These are phyloP conservation scores for Halocaridina rubra DNA, from an alignment of 2,888 invertebrate species.

Conservation along the genomic window DNA sequence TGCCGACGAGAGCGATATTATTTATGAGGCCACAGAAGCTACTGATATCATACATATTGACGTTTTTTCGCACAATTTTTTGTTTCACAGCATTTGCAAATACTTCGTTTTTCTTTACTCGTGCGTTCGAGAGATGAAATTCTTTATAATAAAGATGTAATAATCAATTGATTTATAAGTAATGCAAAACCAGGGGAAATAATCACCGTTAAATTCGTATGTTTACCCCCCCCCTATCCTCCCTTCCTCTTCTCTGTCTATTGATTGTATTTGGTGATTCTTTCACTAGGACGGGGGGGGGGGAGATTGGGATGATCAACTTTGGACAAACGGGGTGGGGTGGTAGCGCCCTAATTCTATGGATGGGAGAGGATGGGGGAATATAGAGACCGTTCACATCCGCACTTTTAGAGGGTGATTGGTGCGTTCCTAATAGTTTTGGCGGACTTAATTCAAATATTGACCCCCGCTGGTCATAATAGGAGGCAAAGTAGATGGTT, in stretches of 20 bases:
- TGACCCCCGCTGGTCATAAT: too few relatives aligned
- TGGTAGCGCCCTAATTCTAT: neutral
- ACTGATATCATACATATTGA: too few relatives aligned
- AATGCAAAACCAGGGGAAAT: too few relatives aligned
- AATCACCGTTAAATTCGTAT: conserved; percentile 36
- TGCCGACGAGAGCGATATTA: conserved; percentile 24
- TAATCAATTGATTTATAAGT: too few relatives aligned
- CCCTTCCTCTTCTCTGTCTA: conserved; percentile 9
- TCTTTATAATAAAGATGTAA: too few relatives aligned
- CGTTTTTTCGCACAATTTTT: too few relatives aligned
- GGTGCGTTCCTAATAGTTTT: conserved; percentile 15
- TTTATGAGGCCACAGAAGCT: conserved; percentile 25
- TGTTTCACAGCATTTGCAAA: too few relatives aligned
- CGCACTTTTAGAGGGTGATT: neutral
- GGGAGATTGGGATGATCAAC: conserved; percentile 1
- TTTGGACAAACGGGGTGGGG: conserved; percentile 6
- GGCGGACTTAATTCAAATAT: conserved; percentile 24
- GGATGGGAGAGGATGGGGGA: neutral
- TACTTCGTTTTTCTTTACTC: too few relatives aligned
- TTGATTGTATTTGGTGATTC: conserved; percentile 49
- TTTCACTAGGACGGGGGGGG: conserved; percentile 25
- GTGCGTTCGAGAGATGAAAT: too few relatives aligned
- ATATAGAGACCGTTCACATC: neutral
- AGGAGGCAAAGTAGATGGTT: too few relatives aligned
- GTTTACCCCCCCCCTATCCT: conserved; percentile 1